Base-by-base conservation (phyloP, 2,113 vertebrate genomes). In the Oenanthe melanoleuca region DNA sequence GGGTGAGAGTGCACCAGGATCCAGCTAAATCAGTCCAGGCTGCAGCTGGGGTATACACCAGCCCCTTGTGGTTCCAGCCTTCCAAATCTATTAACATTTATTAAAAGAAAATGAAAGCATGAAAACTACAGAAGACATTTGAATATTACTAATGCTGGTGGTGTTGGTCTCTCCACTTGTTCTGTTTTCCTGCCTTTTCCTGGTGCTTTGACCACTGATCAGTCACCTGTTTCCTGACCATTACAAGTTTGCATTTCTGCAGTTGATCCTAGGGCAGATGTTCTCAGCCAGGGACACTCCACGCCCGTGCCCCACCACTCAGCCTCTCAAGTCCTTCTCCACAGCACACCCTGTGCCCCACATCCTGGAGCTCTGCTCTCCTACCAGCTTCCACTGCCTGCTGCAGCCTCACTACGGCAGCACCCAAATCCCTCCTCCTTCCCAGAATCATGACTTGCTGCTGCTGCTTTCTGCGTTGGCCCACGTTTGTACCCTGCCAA, bases 251-350 rank as follows among this genome's bases (percentile, higher is more conserved):
- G 24, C 14, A 22, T 37, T 65, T 42, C 25, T 66, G 22, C 45
- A 40, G 0, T 3, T 53, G 47, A 19, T 55, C 14, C 34, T 3
- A 14, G 10, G 40, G 38, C 40, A 40, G 23, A 14, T 24, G 15
- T 74, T 79, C 53, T 21, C 66, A 53, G 29, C 12, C 18, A 5
- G 4, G 50, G 5, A 1, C 1, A 23, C 24, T 53, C 38, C 52
- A 52, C 0, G 28, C 24, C 28, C 0, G 1, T 44, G 26, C 28
- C 23, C 33, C 33, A 50, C 5, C 1, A 2, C 5, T 63, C 19
- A 42, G 14, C 2, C 33, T 37, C 2, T 0, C n/a, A 66, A 45
- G 8, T n/a, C 12, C n/a, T 52, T 7, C n/a, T 45, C 40, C 20
- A 52, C 66, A 49, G 10, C 0, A 0, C 25, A 31, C 4, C 20